phyloP scores from a whole-genome alignment of 2,113 vertebrate species.

The Gobius niger region DNA sequence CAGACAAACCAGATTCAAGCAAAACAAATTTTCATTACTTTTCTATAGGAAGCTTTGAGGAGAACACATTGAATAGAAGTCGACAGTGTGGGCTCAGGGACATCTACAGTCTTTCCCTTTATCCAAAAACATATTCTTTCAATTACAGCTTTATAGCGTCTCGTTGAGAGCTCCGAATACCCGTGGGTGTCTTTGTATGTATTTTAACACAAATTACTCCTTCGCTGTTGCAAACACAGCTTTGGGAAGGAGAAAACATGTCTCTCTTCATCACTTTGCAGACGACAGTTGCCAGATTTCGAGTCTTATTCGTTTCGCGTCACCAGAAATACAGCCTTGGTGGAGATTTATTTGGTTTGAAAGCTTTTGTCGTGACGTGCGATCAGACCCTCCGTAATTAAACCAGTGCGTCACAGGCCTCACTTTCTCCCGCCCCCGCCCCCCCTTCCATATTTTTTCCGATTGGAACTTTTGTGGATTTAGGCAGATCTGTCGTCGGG shows the following conservation, averaged over 20 bases:
- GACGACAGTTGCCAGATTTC: constrained; percentile 12
- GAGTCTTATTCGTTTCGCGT: background rate
- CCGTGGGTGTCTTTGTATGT: background rate
- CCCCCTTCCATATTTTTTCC: constrained; percentile 26
- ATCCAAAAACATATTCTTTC: background rate
- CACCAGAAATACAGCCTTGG: constrained; percentile 11
- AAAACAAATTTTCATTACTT: too few relatives aligned
- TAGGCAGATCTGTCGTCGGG: constrained; percentile 44
- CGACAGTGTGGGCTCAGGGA: too few relatives aligned
- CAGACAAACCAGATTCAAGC: too few relatives aligned
- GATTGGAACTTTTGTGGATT: constrained; percentile 43
- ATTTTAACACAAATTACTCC: background rate
- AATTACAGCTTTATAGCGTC: background rate
- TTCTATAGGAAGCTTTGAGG: too few relatives aligned
- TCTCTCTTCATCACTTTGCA: constrained; percentile 8
- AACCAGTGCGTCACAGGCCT: constrained; percentile 34
- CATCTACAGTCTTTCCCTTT: background rate
- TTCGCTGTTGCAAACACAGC: background rate
- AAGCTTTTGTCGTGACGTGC: constrained; percentile 35
- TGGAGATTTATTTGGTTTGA: constrained; percentile 38
- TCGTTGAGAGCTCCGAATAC: background rate
- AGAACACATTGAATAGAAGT: too few relatives aligned
- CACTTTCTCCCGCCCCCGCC: background rate
- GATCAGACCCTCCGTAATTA: constrained; percentile 48
- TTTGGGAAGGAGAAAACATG: background rate